These are phyloP conservation scores for Astyanax mexicanus DNA, from an alignment of 2,797 vertebrate genomes.

Conservation along the genomic window DNA sequence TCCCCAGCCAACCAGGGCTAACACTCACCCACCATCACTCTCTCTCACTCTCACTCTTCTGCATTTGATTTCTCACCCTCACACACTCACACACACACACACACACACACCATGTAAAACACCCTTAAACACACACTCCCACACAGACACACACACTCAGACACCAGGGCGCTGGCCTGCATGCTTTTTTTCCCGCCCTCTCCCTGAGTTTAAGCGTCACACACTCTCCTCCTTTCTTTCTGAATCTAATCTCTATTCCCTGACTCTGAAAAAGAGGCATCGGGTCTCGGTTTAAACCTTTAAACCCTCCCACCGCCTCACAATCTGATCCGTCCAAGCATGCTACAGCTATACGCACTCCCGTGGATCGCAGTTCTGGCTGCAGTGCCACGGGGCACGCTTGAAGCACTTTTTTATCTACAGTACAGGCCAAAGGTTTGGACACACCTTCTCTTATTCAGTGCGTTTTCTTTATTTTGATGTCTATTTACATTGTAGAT, in stretches of 20 bases:
- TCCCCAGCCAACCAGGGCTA: slow-evolving; percentile 9
- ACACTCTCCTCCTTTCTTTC: neutral
- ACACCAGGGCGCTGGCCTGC: neutral
- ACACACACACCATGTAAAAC: too few relatives aligned
- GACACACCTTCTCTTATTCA: too few relatives aligned
- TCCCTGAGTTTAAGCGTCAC: neutral
- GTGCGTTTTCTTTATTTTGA: too few relatives aligned
- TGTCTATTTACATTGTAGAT: too few relatives aligned
- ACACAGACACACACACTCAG: neutral
- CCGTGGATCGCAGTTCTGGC: slow-evolving; percentile 12
- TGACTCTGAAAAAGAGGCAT: too few relatives aligned
- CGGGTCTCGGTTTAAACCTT: neutral
- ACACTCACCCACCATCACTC: slow-evolving; percentile 12
- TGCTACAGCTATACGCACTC: neutral
- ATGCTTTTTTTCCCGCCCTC: neutral
- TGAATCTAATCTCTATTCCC: slow-evolving; percentile 1
- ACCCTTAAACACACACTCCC: too few relatives aligned
- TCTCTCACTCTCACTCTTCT: neutral
- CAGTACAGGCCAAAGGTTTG: too few relatives aligned
- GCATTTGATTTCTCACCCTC: slow-evolving; percentile 6
- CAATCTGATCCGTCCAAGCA: neutral
- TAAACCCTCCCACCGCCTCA: neutral
- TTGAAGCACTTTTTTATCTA: slow-evolving; percentile 19
- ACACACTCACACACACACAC: neutral
- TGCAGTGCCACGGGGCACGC: slow-evolving; percentile 25